Percentiles rank a stretch among this genome's conserved stretches.
phyloP scores from a whole-genome alignment of 2,797 vertebrate genomes.

The Sebastes diploproa region DNA sequence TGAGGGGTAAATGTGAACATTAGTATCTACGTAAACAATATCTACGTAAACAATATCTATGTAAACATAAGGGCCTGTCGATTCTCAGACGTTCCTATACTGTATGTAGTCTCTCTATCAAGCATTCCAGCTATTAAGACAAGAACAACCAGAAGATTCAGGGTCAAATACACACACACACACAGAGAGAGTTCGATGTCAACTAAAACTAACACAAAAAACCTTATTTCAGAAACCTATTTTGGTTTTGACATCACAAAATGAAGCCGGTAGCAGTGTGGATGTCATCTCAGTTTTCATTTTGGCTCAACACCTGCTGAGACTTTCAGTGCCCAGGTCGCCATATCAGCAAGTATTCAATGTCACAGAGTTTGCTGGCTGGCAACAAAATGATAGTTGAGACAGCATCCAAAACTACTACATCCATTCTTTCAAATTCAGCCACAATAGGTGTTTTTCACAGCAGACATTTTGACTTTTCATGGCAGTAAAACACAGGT shows the following conservation, averaged over 20 bases:
- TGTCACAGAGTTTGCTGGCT: slow-evolving; percentile 42
- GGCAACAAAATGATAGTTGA: slow-evolving; percentile 37
- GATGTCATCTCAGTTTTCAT: slow-evolving; percentile 50
- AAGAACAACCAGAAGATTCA: slow-evolving; percentile 12
- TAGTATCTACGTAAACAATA: slow-evolving; percentile 9
- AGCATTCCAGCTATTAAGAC: slow-evolving; percentile 9
- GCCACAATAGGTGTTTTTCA: background rate
- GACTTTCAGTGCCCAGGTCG: slow-evolving; percentile 19
- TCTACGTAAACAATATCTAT: slow-evolving; percentile 6
- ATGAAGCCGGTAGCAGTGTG: slow-evolving; percentile 16
- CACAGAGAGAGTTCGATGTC: background rate
- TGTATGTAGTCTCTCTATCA: slow-evolving; percentile 17
- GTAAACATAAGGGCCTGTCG: background rate
- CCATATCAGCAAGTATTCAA: slow-evolving; percentile 57
- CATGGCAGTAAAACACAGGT: background rate
- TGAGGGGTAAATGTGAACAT: slow-evolving; percentile 20
- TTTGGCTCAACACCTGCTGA: slow-evolving; percentile 58
- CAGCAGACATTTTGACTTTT: background rate
- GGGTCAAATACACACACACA: background rate
- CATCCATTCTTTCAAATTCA: slow-evolving; percentile 14
- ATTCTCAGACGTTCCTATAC: background rate
- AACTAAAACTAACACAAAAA: background rate
- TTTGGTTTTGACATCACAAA: slow-evolving; percentile 4
- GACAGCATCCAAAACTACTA: background rate
- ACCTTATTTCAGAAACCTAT: background rate